These are phyloP conservation scores for Platichthys flesus DNA, from an alignment of 2,113 vertebrate genomes.

Conservation along the genomic window DNA sequence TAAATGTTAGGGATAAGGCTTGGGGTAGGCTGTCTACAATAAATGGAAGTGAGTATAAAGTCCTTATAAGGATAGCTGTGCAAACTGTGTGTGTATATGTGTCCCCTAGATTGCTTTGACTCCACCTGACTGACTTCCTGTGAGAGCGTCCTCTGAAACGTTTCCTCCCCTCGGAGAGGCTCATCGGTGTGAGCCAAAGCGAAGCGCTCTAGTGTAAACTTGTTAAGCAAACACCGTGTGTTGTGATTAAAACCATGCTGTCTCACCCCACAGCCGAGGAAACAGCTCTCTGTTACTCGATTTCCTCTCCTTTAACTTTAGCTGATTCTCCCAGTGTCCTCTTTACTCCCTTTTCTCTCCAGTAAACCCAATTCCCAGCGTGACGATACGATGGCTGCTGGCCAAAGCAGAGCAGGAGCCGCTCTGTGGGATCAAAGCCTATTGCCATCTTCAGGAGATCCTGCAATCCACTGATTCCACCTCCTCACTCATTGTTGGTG, in stretches of 20 bases:
- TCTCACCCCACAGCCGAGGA: slow-evolving; percentile 15
- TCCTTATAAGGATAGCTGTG: too few relatives aligned
- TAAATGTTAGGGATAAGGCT: too few relatives aligned
- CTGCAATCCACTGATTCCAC: slow-evolving; percentile 57
- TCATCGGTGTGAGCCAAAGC: slow-evolving; percentile 21
- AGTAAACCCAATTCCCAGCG: slow-evolving; percentile 6
- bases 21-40: too few relatives aligned
- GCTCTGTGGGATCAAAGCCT: slow-evolving; percentile 47
- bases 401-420: slow-evolving; percentile 41
- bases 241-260: slow-evolving; percentile 61
- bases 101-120: slow-evolving; percentile 35
- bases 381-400: slow-evolving; percentile 21
- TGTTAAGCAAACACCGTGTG: slow-evolving; percentile 60
- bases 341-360: neutral
- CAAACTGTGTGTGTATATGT: neutral
- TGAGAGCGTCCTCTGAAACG: slow-evolving; percentile 1
- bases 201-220: slow-evolving; percentile 44
- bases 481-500: slow-evolving; percentile 52
- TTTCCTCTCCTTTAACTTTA: neutral
- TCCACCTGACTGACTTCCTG: slow-evolving; percentile 9
- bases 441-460: slow-evolving; percentile 58
- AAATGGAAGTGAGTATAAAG: too few relatives aligned
- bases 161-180: slow-evolving; percentile 40
- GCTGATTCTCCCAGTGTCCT: neutral
- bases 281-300: neutral